A percentile compares a stretch with the other conserved stretches of the same genome.
Evolutionary conservation across 1,140 invertebrate genomes (phyloP).

Genomic region (Hesperophylax magnus): DNA sequence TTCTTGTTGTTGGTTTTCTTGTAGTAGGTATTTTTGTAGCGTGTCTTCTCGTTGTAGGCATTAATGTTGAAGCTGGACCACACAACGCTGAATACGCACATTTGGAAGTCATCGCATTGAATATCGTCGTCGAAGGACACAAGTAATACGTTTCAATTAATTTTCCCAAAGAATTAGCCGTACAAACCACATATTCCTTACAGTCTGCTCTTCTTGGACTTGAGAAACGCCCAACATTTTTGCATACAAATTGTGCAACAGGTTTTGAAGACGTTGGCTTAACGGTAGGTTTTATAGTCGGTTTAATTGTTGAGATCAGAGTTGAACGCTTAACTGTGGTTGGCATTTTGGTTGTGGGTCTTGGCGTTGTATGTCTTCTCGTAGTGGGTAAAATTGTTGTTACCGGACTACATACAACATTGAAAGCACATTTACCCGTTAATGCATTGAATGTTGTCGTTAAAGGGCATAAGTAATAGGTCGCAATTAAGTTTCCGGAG

Average conservation of each 20-base stretch:
- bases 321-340: not conserved
- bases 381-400: no score
- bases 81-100: not conserved
- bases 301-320: not conserved
- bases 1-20: not conserved
- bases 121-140: constrained; percentile 12
- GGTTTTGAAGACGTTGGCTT: constrained; percentile 5
- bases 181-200: constrained; percentile 10
- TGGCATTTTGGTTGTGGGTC: no score
- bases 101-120: not conserved
- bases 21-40: not conserved
- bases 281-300: constrained; percentile 14
- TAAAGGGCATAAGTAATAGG: not conserved
- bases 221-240: not conserved
- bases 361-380: no score
- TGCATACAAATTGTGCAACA: not conserved
- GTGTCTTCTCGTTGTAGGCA: not conserved
- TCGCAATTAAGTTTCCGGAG: not conserved
- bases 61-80: not conserved
- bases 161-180: not conserved
- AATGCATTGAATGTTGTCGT: not conserved
- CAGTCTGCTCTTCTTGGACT: not conserved
- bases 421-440: not conserved
- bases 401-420: no score
- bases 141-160: not conserved